phyloP scores from a whole-genome alignment of 2,113 vertebrate species.

The Bufo bufo region DNA sequence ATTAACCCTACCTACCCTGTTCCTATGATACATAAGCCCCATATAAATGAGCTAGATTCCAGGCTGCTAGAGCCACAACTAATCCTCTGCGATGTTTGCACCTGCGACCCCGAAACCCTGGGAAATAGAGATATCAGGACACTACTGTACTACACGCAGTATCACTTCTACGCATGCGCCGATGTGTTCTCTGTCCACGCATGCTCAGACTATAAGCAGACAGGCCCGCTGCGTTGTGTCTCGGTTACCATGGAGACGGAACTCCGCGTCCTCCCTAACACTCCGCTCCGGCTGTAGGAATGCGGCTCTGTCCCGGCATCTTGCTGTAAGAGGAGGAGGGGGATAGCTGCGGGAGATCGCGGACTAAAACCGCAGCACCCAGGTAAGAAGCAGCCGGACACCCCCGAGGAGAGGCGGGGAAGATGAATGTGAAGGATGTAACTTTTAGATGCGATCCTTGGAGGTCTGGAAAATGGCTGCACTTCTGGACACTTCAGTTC shows the following conservation, averaged over 20 bases:
- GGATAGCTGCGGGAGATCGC: not conserved
- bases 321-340: not conserved
- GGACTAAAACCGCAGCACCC: not conserved
- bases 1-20: too few species aligned
- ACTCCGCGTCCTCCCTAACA: conserved; percentile 28
- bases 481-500: too few species aligned
- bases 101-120: too few species aligned
- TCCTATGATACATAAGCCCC: too few species aligned
- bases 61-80: too few species aligned
- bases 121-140: too few species aligned
- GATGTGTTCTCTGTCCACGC: not conserved
- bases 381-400: not conserved
- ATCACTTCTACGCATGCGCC: not conserved
- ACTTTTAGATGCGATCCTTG: too few species aligned
- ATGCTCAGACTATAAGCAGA: not conserved
- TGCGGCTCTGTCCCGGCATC: not conserved
- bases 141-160: too few species aligned
- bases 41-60: too few species aligned
- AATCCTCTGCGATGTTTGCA: too few species aligned
- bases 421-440: too few species aligned
- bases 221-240: not conserved
- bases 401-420: not conserved
- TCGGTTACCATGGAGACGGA: conserved; percentile 13
- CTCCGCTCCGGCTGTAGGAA: not conserved
- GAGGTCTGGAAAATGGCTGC: too few species aligned